phyloP scores from a whole-genome alignment of 2,113 vertebrate genomes.

The Dunckerocampus dactyliophorus region DNA sequence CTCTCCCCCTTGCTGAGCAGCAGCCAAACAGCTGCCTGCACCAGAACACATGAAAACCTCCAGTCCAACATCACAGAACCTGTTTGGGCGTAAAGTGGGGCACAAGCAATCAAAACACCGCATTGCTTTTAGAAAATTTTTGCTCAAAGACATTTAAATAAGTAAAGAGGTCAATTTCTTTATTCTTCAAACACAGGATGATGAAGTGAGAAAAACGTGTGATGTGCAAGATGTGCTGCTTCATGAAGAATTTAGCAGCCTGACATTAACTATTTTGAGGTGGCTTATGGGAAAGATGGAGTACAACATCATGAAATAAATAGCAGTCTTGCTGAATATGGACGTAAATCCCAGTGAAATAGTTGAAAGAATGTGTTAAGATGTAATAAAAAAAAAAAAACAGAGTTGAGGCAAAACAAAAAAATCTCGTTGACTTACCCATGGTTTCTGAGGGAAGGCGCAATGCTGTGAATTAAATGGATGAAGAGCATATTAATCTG shows the following conservation, averaged over 20 bases:
- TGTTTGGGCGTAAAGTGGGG: slow-evolving; percentile 53
- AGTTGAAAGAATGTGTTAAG: slow-evolving; percentile 23
- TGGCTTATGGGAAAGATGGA: neutral
- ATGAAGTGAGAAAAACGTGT: slow-evolving; percentile 29
- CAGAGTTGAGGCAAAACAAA: too few species aligned
- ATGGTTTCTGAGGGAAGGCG: slow-evolving; percentile 37
- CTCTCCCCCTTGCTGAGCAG: slow-evolving; percentile 80
- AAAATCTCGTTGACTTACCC: slow-evolving; percentile 49
- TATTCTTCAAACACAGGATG: slow-evolving; percentile 20
- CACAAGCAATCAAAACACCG: slow-evolving; percentile 50
- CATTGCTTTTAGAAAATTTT: slow-evolving; percentile 14
- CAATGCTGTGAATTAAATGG: slow-evolving; percentile 30
- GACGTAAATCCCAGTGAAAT: slow-evolving; percentile 15
- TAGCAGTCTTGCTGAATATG: neutral
- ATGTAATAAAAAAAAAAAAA: too few species aligned
- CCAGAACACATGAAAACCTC: slow-evolving; percentile 76
- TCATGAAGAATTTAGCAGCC: slow-evolving; percentile 50
- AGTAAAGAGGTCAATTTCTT: slow-evolving; percentile 14
- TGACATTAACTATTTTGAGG: slow-evolving; percentile 31
- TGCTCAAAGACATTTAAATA: slow-evolving; percentile 16
- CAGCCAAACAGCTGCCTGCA: slow-evolving; percentile 76
- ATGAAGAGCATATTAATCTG: slow-evolving; percentile 50
- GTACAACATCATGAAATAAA: neutral
- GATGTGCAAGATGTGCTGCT: slow-evolving; percentile 37
- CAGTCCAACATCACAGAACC: slow-evolving; percentile 67